Evolutionary conservation across 2,113 vertebrate species (phyloP), one percentile per base, ranked within the genome.

Genomic region (Stigmatopora nigra): DNA sequence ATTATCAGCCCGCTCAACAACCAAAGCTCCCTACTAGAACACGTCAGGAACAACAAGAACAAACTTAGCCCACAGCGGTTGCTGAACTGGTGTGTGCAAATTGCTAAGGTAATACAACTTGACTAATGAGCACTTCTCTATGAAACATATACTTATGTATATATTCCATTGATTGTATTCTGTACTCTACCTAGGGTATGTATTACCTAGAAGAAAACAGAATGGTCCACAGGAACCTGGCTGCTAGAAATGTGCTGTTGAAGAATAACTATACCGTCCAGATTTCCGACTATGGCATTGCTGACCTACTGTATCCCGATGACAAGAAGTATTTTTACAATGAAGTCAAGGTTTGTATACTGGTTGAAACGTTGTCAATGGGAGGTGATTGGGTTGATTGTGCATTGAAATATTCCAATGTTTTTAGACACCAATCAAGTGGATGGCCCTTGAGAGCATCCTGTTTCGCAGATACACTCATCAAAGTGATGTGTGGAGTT

Each of bases 401-500:
- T 44, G 36, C 4, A 5, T 31, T 35, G 10, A 46, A 46, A 15
- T 46, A 41, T 59, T 70, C 36, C 13, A 0, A n/a, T 49, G 1
- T 61, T 10, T 61, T 59, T 85, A 98, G 95, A 93, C 92, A 4
- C 92, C 93, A 41, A 93, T 96, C 80, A 97, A 95, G 75, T 97
- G 95, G 95, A 96, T 97, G 94, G 93, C 95, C 8, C 86, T 98
- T 59, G 95, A 97, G 84, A 96, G 94, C 79, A 95, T 98, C 81
- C 87, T 96, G 79, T 95, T 95, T 59, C 91, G 94, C 53, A 93
- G 88, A 89, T 97, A 94, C 80, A 97, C 94, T 10, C 94, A 98
- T 84, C 95, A 98, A 86, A 98, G 95, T 67, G 95, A 98, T 9
- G 95, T 98, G 65, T 97, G 95, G 95, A 97, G 95, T 82, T 98